Percentiles rank a stretch among this genome's conserved stretches.
These are phyloP conservation scores for Mythimna ferrago DNA, from an alignment of 2,888 invertebrate species.

Conservation along the genomic window DNA sequence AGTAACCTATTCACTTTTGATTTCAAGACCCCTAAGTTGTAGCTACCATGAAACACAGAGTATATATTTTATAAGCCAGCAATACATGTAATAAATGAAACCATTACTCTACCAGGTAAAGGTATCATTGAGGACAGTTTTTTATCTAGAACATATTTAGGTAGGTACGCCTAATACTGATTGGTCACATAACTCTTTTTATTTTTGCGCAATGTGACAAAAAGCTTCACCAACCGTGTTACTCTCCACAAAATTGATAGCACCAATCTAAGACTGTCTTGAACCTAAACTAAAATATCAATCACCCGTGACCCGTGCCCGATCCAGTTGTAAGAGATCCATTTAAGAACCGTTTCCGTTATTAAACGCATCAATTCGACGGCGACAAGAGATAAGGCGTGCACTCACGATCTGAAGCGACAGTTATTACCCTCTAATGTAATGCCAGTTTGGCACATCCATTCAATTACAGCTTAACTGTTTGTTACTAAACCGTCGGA, in stretches of 20 bases:
- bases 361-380: conserved; percentile 86
- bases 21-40: too few relatives aligned
- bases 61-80: too few relatives aligned
- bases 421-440: conserved; percentile 82
- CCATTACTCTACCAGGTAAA: too few relatives aligned
- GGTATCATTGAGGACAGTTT: neutral
- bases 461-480: conserved; percentile 72
- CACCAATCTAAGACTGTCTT: conserved; percentile 38
- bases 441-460: conserved; percentile 78
- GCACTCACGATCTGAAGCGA: conserved; percentile 80
- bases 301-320: conserved; percentile 53
- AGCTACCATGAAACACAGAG: too few relatives aligned
- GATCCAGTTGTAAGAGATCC: conserved; percentile 70
- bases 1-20: too few relatives aligned
- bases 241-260: conserved; percentile 28
- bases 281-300: conserved; percentile 49
- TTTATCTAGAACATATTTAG: too few relatives aligned
- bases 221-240: conserved; percentile 8
- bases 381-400: conserved; percentile 82
- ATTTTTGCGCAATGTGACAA: neutral
- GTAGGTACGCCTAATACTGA: neutral
- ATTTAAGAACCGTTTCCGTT: conserved; percentile 79
- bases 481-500: conserved; percentile 60
- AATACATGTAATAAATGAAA: neutral
- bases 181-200: neutral